A percentile compares a stretch with the other conserved stretches of the same genome.
Evolutionary conservation across 2,113 vertebrate species (phyloP).

Genomic region (Mus pahari): DNA sequence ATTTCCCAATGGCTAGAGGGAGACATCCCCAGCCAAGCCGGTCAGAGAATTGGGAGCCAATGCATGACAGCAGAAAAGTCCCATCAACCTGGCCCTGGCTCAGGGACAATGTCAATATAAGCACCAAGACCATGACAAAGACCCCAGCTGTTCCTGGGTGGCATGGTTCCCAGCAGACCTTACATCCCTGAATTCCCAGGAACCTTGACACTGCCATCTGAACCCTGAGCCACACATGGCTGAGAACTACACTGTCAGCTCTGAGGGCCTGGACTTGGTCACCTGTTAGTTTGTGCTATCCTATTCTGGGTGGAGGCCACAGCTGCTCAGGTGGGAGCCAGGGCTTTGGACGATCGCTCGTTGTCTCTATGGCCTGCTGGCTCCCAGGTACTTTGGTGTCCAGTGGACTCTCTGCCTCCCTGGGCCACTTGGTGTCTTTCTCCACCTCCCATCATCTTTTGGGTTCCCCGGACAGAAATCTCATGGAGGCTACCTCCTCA

Average conservation of each 20-base stretch:
- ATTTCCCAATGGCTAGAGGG: neutral
- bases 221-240: no score
- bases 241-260: neutral
- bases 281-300: neutral
- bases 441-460: neutral
- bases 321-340: neutral
- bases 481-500: neutral
- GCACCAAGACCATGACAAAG: rapidly evolving
- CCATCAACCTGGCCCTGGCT: rapidly evolving
- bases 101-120: rapidly evolving
- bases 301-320: neutral
- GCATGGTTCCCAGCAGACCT: rapidly evolving
- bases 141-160: neutral
- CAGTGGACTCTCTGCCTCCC: neutral
- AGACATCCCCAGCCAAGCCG: rapidly evolving
- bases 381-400: neutral
- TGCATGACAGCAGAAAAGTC: rapidly evolving
- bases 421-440: neutral
- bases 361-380: rapidly evolving
- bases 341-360: neutral
- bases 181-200: neutral
- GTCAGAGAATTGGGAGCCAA: rapidly evolving
- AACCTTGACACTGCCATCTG: neutral
- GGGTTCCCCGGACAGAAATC: neutral
- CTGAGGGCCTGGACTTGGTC: neutral